Evolutionary conservation across 2,888 invertebrate species (phyloP).

Genomic region (Osedax frankpressi): DNA sequence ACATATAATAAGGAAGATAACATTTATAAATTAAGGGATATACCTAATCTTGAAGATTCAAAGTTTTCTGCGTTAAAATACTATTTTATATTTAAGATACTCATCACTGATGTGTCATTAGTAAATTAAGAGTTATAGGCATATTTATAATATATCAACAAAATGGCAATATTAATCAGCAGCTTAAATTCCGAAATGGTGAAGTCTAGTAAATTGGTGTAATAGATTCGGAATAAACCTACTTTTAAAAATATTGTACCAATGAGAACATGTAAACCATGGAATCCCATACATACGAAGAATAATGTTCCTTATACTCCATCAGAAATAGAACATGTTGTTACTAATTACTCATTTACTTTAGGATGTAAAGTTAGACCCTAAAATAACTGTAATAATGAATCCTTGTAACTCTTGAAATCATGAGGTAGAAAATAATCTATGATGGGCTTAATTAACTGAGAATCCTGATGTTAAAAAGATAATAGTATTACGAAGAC

Average conservation of each 20-base stretch:
- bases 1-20: slow-evolving; percentile 10
- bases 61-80: slow-evolving; percentile 25
- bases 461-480: slow-evolving; percentile 59
- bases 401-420: slow-evolving; percentile 49
- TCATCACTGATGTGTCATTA: too few species aligned
- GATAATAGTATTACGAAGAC: slow-evolving; percentile 61
- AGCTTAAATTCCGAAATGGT: slow-evolving; percentile 58
- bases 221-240: slow-evolving; percentile 50
- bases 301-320: slow-evolving; percentile 59
- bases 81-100: slow-evolving; percentile 48
- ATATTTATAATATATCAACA: slow-evolving; percentile 56
- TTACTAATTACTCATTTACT: slow-evolving; percentile 58
- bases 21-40: slow-evolving; percentile 26
- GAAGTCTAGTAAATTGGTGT: slow-evolving; percentile 51
- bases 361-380: slow-evolving; percentile 60
- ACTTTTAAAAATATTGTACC: slow-evolving; percentile 52
- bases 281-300: slow-evolving; percentile 64
- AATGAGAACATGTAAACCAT: slow-evolving; percentile 62
- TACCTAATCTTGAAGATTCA: slow-evolving; percentile 25
- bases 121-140: slow-evolving; percentile 56
- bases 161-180: slow-evolving; percentile 60
- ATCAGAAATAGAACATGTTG: slow-evolving; percentile 53
- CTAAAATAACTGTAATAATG: slow-evolving; percentile 52
- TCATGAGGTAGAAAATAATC: slow-evolving; percentile 48
- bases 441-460: slow-evolving; percentile 57